Conservation (phyloP, 2,113 vertebrate genomes). For the Oxyruncus cristatus region DNA sequence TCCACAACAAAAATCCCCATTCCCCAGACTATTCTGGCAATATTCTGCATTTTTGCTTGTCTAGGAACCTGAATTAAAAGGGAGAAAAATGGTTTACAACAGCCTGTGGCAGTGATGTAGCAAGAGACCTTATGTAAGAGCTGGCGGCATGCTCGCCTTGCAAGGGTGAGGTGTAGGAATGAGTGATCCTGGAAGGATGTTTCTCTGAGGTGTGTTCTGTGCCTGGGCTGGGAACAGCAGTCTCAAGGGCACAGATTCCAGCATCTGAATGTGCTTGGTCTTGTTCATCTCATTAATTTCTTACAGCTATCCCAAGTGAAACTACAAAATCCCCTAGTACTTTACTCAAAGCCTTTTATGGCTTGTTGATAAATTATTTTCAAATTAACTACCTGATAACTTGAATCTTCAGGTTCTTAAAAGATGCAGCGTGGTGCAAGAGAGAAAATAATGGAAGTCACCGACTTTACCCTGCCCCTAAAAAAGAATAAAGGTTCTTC, state of each 20-base stretch:
- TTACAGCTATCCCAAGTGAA: background rate
- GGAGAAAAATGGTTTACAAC: conserved; percentile 54
- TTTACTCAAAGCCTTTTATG: background rate
- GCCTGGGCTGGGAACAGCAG: conserved; percentile 55
- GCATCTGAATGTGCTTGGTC: conserved; percentile 55
- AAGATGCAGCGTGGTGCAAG: background rate
- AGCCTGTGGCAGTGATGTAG: conserved; percentile 54
- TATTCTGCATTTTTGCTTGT: conserved; percentile 64
- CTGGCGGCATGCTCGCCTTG: background rate
- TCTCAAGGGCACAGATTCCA: conserved; percentile 66
- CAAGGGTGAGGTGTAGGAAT: conserved; percentile 24
- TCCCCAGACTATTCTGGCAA: conserved; percentile 50
- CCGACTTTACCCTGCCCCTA: fast-evolving
- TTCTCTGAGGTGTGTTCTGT: conserved; percentile 67
- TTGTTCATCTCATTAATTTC: conserved; percentile 60
- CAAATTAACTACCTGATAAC: conserved; percentile 41
- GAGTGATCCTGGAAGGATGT: conserved; percentile 59
- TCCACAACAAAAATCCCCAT: conserved; percentile 8
- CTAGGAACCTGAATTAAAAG: conserved; percentile 47
- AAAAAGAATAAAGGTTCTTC: background rate
- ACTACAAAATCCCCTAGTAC: background rate
- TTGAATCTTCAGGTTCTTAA: background rate
- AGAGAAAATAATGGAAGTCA: background rate
- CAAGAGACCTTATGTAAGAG: conserved; percentile 62
- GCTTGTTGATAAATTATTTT: conserved; percentile 31